These are phyloP conservation scores for Junonia oenone DNA, from an alignment of 2,888 invertebrate species.

Conservation along the genomic window DNA sequence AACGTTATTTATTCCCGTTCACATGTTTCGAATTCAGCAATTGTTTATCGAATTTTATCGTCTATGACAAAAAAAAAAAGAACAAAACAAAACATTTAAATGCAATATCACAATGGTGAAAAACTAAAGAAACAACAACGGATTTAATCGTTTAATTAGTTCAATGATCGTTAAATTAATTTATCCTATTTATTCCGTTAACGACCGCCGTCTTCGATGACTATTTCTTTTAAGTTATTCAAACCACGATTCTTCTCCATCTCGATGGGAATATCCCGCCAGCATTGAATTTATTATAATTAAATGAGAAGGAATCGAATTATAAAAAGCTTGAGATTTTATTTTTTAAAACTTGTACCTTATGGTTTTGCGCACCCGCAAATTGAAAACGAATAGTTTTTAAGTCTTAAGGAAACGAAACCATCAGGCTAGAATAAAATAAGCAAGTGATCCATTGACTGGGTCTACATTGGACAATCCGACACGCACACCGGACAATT, in stretches of 20 bases:
- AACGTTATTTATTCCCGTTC: background rate
- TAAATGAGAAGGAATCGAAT: too few species aligned
- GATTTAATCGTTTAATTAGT: background rate
- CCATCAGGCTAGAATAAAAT: too few species aligned
- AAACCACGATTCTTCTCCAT: background rate
- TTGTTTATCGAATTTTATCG: background rate
- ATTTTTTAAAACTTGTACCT: too few species aligned
- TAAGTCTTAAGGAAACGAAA: too few species aligned
- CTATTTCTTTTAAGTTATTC: background rate
- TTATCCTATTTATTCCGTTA: background rate
- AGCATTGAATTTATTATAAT: background rate
- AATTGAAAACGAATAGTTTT: too few species aligned
- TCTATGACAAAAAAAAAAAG: background rate
- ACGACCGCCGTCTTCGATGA: background rate
- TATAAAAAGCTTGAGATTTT: too few species aligned
- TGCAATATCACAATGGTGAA: background rate
- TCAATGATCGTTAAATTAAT: too few species aligned
- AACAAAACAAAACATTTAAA: background rate
- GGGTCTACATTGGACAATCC: too few species aligned
- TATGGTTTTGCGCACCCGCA: too few species aligned
- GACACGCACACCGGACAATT: too few species aligned
- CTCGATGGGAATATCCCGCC: background rate
- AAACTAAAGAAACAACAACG: background rate
- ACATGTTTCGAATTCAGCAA: background rate
- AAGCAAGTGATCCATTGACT: too few species aligned